phyloP scores from a whole-genome alignment of 64 coral and sea anemone genomes.

The Stichodactyla mertensii region DNA sequence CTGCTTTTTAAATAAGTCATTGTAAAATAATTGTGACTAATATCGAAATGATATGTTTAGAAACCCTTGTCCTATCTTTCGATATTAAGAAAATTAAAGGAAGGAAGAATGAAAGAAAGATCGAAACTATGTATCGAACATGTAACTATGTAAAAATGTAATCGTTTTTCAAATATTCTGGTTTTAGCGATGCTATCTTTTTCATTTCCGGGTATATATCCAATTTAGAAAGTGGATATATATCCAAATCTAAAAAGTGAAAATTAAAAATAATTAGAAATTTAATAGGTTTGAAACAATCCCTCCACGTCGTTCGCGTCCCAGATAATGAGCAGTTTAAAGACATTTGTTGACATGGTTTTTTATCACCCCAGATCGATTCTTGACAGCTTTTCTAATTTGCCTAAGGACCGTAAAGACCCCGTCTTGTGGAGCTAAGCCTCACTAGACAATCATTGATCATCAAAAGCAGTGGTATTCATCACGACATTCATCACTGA shows the following conservation, averaged over 20 bases:
- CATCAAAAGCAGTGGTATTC: neutral
- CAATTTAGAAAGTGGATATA: too few species aligned
- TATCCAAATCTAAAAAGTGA: neutral
- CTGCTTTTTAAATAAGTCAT: too few species aligned
- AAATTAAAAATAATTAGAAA: neutral
- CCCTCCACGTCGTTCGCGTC: neutral
- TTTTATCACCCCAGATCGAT: neutral
- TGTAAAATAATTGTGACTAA: too few species aligned
- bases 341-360: neutral
- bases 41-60: too few species aligned
- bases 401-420: neutral
- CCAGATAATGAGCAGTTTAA: neutral
- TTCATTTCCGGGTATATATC: too few species aligned
- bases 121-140: too few species aligned
- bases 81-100: too few species aligned
- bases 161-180: too few species aligned
- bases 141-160: too few species aligned
- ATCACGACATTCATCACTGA: neutral
- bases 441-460: neutral
- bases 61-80: too few species aligned
- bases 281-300: neutral
- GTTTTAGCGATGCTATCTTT: too few species aligned
- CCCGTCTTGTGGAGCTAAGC: neutral
- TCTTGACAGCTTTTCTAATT: neutral
- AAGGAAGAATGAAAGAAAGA: too few species aligned